Percentiles rank a stretch among this genome's conserved stretches.
Conservation (phyloP, 2,113 vertebrate species). For the Anthoscopus minutus region DNA sequence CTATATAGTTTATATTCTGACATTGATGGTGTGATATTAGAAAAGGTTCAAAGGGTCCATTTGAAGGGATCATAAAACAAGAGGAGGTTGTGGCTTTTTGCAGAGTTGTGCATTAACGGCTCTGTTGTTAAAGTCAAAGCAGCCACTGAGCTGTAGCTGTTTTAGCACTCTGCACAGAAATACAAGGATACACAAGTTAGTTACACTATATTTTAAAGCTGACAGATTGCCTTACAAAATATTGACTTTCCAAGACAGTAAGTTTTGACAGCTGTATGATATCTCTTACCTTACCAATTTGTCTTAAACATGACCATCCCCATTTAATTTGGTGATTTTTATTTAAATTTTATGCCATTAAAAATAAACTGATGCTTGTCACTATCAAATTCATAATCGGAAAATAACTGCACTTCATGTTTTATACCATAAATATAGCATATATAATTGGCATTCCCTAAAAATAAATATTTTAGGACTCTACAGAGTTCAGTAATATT, state of each 20-base stretch:
- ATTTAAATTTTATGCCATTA: neutral
- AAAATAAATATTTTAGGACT: neutral
- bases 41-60: neutral
- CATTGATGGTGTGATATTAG: neutral
- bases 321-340: neutral
- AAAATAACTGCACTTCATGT: neutral
- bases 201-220: neutral
- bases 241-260: neutral
- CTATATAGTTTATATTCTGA: neutral
- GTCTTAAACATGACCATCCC: neutral
- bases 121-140: neutral
- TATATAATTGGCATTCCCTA: accelerated
- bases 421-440: neutral
- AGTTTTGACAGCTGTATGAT: neutral
- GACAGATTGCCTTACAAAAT: neutral
- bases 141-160: neutral
- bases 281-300: neutral
- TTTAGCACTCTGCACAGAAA: neutral
- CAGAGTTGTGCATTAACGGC: neutral
- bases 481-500: neutral
- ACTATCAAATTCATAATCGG: neutral
- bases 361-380: neutral
- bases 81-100: neutral
- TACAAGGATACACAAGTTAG: neutral
- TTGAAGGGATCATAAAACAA: neutral